Evolutionary conservation across 2,797 vertebrate species (phyloP), one percentile per base, ranked within the genome.

Genomic region (Microctenopoma stevenorrisi): DNA sequence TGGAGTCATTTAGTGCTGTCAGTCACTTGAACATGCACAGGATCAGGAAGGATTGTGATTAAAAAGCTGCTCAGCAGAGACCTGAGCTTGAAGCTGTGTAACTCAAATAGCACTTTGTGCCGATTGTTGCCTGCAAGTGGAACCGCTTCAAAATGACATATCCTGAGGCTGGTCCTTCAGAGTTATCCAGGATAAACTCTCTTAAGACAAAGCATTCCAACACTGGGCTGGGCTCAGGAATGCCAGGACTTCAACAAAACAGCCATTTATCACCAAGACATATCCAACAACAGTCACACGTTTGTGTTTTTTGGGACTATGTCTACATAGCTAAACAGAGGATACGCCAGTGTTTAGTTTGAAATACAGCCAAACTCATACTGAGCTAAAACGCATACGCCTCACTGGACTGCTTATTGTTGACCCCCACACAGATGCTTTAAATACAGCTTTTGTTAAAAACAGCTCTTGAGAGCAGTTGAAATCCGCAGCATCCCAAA

Each of bases 121-220:
- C 25, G 15, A 57, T 58, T 78, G 69, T 46, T 69, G 59, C 52
- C 63, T 65, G 15, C 56, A 71, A 79, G 53, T 71, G 42, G 18
- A 76, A 53, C 48, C 60, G 48, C 53, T 66, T 64, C 22, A 38
- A 69, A 81, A 69, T 75, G n/a, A 75, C 59, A 30, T 58, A 70
- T 62, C 76, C 76, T 3, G 6, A 74, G 80, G 67, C 64, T 1
- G 59, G 71, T 54, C 9, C 38, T 74, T 66, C 37, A 51, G 53
- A 87, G 67, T 82, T 59, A 74, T 58, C 51, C 55, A 64, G 74
- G 57, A 75, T 72, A 79, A 81, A 74, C 59, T 68, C 22, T 42
- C 56, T 18, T n/a, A 43, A 65, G 65, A 81, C 59, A 72, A 82
- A 65, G 63, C 84, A 90, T 88, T 88, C 84, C 85, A 66, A 22